Evolutionary conservation across 2,797 vertebrate genomes (phyloP).

Genomic region (Oophaga sylvatica): DNA sequence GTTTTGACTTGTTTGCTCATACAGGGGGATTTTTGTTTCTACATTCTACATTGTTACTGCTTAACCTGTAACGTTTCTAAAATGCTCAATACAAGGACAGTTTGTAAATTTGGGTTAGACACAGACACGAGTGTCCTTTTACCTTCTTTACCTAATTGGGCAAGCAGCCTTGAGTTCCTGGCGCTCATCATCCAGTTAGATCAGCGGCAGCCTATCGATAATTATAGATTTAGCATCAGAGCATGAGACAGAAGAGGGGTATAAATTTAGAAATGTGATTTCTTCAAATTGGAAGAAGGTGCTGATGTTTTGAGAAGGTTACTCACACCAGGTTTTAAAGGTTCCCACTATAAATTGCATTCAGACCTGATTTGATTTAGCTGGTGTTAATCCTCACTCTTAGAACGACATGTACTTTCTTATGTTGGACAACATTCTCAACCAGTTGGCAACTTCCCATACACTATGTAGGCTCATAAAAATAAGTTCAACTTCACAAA

Average conservation of each 20-base stretch:
- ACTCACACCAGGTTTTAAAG: constrained; percentile 37
- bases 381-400: constrained; percentile 58
- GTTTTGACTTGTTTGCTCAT: too few species aligned
- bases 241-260: constrained; percentile 1
- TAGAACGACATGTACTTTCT: constrained; percentile 61
- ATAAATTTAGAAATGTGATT: constrained; percentile 50
- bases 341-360: constrained; percentile 56
- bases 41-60: too few species aligned
- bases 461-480: constrained; percentile 56
- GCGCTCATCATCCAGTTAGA: not conserved
- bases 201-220: constrained; percentile 16
- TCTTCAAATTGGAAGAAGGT: constrained; percentile 36
- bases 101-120: not conserved
- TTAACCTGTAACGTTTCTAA: too few species aligned
- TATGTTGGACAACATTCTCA: constrained; percentile 41
- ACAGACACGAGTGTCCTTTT: not conserved
- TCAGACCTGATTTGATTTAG: constrained; percentile 59
- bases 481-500: constrained; percentile 42
- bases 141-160: not conserved
- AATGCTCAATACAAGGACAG: not conserved
- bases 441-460: constrained; percentile 42
- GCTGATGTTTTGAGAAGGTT: constrained; percentile 43
- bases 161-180: not conserved
- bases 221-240: constrained; percentile 41
- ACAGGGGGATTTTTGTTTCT: too few species aligned